A percentile compares a stretch with the other conserved stretches of the same genome.
Conservation (phyloP, 1,140 invertebrate species). For the Xylocopa sonorina region DNA sequence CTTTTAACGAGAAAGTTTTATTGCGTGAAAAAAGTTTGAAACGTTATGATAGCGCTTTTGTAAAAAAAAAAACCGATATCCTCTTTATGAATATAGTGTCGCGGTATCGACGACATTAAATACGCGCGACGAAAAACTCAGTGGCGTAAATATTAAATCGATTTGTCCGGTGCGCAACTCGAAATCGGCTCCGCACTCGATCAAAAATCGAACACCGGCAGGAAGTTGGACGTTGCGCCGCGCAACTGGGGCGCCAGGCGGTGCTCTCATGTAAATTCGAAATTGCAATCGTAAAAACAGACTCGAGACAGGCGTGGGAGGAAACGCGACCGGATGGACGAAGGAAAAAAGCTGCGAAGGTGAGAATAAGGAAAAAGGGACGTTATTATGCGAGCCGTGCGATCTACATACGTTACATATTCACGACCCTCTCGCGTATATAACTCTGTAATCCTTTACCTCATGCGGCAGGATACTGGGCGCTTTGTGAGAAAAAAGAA, state of each 20-base stretch:
- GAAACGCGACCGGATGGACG: neutral
- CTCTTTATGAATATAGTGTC: no score
- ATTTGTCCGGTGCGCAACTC: neutral
- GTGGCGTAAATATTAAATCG: neutral
- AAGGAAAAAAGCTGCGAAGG: constrained; percentile 44
- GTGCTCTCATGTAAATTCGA: constrained; percentile 27
- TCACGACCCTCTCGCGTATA: constrained; percentile 59
- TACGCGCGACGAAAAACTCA: no score
- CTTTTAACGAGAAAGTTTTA: no score
- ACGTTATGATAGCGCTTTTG: no score
- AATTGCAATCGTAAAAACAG: constrained; percentile 35
- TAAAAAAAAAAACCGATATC: no score
- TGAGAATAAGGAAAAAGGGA: constrained; percentile 62
- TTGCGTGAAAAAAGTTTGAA: no score
- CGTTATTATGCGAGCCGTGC: constrained; percentile 57
- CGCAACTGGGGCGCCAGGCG: neutral
- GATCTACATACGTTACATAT: constrained; percentile 66
- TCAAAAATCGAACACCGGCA: neutral
- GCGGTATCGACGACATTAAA: no score
- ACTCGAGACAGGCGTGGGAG: neutral
- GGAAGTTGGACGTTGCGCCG: neutral
- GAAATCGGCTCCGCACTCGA: neutral
- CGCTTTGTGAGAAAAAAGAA: constrained; percentile 35
- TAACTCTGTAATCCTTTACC: constrained; percentile 59
- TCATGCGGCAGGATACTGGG: constrained; percentile 50